Evolutionary conservation across 2,113 vertebrate genomes (phyloP), one percentile per base, ranked within the genome.

Genomic region (Nicator chloris): DNA sequence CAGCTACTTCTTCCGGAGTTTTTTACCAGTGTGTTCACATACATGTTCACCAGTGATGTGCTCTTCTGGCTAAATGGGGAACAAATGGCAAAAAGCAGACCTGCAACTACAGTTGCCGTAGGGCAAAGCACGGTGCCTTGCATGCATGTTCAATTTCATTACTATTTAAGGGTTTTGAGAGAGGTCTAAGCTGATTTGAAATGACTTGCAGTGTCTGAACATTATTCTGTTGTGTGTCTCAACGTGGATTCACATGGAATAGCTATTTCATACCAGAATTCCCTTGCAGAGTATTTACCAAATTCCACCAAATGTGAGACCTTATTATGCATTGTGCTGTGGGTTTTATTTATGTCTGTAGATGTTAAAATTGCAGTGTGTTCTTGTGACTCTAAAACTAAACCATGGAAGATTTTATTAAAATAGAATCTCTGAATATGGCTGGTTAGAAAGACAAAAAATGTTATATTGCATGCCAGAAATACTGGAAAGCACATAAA

Each of bases 111-210:
- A 15, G 82, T 79, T 91, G 84, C 93, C 78, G 54, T 75, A 96
- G 93, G 96, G 94, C 85, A 97, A 95, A 96, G 63, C 89, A 82
- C 19, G 11, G 64, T 96, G 88, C 64, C 82, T 78, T 83, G 75
- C 49, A 94, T 70, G 80, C 45, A 75, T 82, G 85, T 95, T 97
- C 86, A 94, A 83, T 94, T 97, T 97, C 93, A 97, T 97, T 96
- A 96, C 66, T 96, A 94, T 96, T 97, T 94, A 96, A 97, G 82
- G 51, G 21, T 40, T 40, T 81, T 88, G 90, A 95, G 93, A 70
- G 86, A 93, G 76, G 53, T 93, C 88, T 96, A 94, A 96, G 72
- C 49, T 95, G 86, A 93, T 97, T 93, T 96, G 80, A 96, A 97
- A 95, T 90, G 66, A 95, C 86, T 95, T 82, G 57, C 37, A 88